A percentile compares a stretch with the other conserved stretches of the same genome.
Conservation (phyloP, 2,888 invertebrate genomes). For the Agrilus cyanescens region DNA sequence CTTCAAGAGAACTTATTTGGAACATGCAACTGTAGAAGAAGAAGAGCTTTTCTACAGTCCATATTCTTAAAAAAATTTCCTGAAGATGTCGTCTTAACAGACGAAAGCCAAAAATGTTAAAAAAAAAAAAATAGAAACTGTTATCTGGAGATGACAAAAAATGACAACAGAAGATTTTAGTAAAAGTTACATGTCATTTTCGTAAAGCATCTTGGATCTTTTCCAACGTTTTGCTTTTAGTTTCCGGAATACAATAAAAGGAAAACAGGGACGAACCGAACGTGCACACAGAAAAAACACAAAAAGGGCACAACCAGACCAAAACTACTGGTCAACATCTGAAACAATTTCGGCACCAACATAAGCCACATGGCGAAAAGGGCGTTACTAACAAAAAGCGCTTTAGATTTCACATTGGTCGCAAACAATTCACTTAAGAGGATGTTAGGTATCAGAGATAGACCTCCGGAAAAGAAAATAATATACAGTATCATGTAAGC, state of each 20-base stretch:
- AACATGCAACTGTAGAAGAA: no score
- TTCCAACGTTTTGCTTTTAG: slow-evolving; percentile 23
- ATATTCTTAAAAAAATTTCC: no score
- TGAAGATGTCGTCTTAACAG: no score
- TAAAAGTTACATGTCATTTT: slow-evolving; percentile 1
- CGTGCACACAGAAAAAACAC: slow-evolving; percentile 19
- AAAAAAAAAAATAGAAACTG: no score
- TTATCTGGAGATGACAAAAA: no score
- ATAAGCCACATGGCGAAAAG: slow-evolving; percentile 19
- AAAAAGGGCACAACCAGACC: slow-evolving; percentile 24
- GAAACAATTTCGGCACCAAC: slow-evolving; percentile 23
- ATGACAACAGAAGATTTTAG: no score
- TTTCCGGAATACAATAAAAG: slow-evolving; percentile 25
- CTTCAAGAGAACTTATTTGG: no score
- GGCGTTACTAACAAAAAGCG: slow-evolving; percentile 20
- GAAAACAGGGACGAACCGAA: slow-evolving; percentile 22
- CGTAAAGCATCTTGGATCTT: slow-evolving; percentile 21
- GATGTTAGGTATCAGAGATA: slow-evolving; percentile 19
- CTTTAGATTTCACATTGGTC: slow-evolving; percentile 21
- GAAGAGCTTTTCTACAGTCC: no score
- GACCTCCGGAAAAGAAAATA: slow-evolving; percentile 18
- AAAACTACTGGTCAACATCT: slow-evolving; percentile 19
- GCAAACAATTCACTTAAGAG: slow-evolving; percentile 22
- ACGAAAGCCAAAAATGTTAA: no score
- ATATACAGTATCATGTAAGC: slow-evolving; percentile 18